These are phyloP conservation scores for Xyrauchen texanus DNA, from an alignment of 2,113 vertebrate species.

Conservation along the genomic window DNA sequence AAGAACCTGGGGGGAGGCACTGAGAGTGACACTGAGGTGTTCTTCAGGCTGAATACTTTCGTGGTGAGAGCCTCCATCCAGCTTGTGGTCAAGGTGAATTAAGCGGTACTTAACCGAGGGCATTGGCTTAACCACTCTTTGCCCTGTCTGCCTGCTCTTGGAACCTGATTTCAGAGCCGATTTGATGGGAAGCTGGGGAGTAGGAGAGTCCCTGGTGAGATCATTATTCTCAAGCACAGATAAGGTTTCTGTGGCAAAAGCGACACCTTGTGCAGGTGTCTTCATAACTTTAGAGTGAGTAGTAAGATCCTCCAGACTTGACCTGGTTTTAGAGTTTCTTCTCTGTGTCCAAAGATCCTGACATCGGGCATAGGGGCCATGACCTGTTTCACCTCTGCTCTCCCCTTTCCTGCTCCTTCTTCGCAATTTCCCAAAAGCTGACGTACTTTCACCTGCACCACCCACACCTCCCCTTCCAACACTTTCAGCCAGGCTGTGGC, in stretches of 20 bases:
- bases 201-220: conserved; percentile 58
- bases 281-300: conserved; percentile 26
- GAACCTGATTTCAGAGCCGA: conserved; percentile 72
- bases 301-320: conserved; percentile 55
- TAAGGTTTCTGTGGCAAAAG: conserved; percentile 63
- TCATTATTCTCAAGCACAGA: conserved; percentile 50
- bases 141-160: conserved; percentile 57
- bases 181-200: conserved; percentile 67
- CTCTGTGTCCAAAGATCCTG: conserved; percentile 70
- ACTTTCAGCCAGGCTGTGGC: conserved; percentile 71
- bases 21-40: conserved; percentile 57
- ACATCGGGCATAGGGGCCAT: conserved; percentile 69
- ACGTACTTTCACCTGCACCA: conserved; percentile 61
- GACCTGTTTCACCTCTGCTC: conserved; percentile 66
- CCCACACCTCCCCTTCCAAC: conserved; percentile 68
- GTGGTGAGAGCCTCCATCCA: conserved; percentile 57
- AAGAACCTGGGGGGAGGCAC: conserved; percentile 55
- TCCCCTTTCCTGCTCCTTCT: conserved; percentile 75
- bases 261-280: conserved; percentile 56
- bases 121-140: conserved; percentile 51
- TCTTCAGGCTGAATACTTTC: conserved; percentile 58
- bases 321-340: conserved; percentile 72
- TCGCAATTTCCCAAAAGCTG: conserved; percentile 74
- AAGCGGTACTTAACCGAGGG: conserved; percentile 60
- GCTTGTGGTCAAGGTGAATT: conserved; percentile 47